Conservation (phyloP, 2,797 vertebrate genomes). For the Darevskia nairensis region DNA sequence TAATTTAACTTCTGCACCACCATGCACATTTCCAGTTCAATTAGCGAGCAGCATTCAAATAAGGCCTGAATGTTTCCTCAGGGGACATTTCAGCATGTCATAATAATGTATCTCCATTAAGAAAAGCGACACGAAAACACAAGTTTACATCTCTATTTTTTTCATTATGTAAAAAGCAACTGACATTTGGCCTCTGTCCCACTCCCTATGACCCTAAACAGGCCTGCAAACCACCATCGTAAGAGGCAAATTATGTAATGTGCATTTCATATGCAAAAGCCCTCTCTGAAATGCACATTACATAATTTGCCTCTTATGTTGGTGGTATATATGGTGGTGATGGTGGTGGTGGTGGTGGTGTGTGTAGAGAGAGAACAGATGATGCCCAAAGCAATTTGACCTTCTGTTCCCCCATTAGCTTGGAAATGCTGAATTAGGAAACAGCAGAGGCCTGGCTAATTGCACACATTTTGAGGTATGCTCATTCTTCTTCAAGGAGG, state of each 20-base stretch:
- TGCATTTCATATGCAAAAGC: background rate
- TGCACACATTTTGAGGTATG: background rate
- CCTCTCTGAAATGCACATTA: too few relatives aligned
- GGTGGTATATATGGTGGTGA: too few relatives aligned
- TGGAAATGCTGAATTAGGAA: background rate
- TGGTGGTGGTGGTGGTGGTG: too few relatives aligned
- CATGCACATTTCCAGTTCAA: background rate
- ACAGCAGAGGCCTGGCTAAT: background rate
- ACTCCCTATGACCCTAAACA: background rate
- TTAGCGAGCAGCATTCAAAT: background rate
- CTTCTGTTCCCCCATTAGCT: background rate
- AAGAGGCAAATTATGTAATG: slow-evolving; percentile 4
- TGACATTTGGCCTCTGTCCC: background rate
- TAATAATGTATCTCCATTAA: background rate
- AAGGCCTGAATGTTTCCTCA: background rate
- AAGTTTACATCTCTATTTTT: background rate
- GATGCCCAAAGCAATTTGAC: background rate
- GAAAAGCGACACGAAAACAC: background rate
- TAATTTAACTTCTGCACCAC: background rate
- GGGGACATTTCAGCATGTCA: background rate
- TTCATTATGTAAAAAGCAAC: background rate
- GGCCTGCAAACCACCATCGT: background rate
- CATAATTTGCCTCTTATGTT: too few relatives aligned
- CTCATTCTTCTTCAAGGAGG: background rate
- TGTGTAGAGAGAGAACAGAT: background rate